Base-by-base conservation (phyloP, 2,113 vertebrate genomes). In the Octodon degus region DNA sequence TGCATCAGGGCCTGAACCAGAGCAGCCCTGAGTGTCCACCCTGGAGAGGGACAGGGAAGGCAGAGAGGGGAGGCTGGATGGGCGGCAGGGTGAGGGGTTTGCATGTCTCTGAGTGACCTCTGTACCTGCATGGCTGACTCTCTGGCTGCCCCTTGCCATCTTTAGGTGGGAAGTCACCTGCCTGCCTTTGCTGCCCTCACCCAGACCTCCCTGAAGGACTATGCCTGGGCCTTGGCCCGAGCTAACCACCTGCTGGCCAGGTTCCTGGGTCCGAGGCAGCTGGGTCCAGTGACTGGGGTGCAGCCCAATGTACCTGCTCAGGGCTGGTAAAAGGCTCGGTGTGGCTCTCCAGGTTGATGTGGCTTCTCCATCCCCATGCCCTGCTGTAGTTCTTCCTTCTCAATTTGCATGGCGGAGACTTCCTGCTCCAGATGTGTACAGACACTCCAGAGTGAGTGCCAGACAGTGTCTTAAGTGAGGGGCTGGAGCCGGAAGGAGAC, bases 31-130 rank as follows among this genome's bases (percentile, higher is more conserved):
- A 7, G 20, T 4, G 37, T 27, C 63, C 3, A 0, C 63, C 0
- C 0, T 8, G 14, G 24, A 7, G 2, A 17, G 14, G 27, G 1
- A 7, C 6, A 27, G 50, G 3, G 40, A 0, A 7, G 1, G 1
- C 30, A 1, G 70, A 17, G 43, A 32, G 76, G 25, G 27, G 12
- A 79, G 76, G 32, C 14, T 7, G 67, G 60, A 20, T 6, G 1
- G 60, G 60, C 4, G 3, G 43, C 16, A 14, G 37, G 24, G 4
- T 24, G 12, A n/a, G 1, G n/a, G 43, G 7, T 50, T 87, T 7
- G 27, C 3, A 47, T 25, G 37, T 13, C 63, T 37, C 20, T 22
- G 50, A 37, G 2, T 3, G 24, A n/a, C 63, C 10, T 19, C 55
- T 2, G n/a, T 0, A 2, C 43, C 47, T 32, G 2, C 50, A 7